These are phyloP conservation scores for Chiloscyllium punctatum DNA, from an alignment of 2,797 vertebrate species.

Conservation along the genomic window DNA sequence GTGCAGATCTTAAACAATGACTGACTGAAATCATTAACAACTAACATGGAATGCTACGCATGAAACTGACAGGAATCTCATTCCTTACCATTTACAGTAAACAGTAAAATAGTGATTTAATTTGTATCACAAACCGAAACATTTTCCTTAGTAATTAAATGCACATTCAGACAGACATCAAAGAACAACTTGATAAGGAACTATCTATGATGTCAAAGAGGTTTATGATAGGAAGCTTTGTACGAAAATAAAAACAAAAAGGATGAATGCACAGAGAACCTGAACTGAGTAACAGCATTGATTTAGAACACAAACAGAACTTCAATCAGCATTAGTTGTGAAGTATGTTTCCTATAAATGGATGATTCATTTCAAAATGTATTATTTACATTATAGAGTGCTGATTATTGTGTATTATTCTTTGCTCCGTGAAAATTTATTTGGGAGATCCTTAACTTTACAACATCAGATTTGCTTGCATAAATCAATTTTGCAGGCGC, in stretches of 20 bases:
- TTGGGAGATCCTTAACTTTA: slow-evolving; percentile 44
- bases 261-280: not conserved
- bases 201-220: slow-evolving; percentile 21
- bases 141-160: not conserved
- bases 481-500: slow-evolving; percentile 71
- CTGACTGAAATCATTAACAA: not conserved
- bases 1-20: slow-evolving; percentile 11
- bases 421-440: slow-evolving; percentile 26
- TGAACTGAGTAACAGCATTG: not conserved
- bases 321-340: slow-evolving; percentile 3
- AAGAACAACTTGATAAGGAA: slow-evolving; percentile 12
- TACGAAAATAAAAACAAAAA: slow-evolving; percentile 8
- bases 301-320: not conserved
- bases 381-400: slow-evolving; percentile 11
- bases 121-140: not conserved
- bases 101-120: not conserved
- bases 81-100: not conserved
- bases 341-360: slow-evolving; percentile 27
- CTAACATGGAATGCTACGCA: not conserved
- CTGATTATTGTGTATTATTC: slow-evolving; percentile 27
- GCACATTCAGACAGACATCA: slow-evolving; percentile 24
- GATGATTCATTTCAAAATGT: slow-evolving; percentile 21
- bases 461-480: slow-evolving; percentile 68
- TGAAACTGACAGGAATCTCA: not conserved
- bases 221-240: slow-evolving; percentile 4